Evolutionary conservation across 2,113 vertebrate species (phyloP).

Genomic region (Aegypius monachus): DNA sequence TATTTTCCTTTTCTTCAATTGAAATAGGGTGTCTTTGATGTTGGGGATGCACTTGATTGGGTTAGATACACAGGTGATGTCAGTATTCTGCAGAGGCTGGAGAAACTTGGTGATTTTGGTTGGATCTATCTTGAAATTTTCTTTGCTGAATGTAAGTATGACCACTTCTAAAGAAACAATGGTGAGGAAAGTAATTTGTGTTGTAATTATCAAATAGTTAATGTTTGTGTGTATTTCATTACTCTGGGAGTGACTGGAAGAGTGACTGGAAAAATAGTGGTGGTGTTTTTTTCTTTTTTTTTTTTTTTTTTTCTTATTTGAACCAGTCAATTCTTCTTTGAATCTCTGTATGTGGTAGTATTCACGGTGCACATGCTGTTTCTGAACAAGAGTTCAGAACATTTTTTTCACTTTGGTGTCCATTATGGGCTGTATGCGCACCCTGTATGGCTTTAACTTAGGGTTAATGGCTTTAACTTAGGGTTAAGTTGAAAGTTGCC

Average conservation of each 20-base stretch:
- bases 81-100: conserved; percentile 50
- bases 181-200: background rate
- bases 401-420: background rate
- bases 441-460: background rate
- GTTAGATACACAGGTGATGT: conserved; percentile 68
- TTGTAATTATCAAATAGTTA: background rate
- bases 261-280: background rate
- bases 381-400: background rate
- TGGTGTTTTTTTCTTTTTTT: background rate
- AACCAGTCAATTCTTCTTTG: background rate
- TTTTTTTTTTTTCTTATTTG: background rate
- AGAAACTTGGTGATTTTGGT: conserved; percentile 52
- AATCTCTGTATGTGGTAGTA: background rate
- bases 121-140: conserved; percentile 68
- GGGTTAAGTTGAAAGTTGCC: background rate
- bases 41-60: conserved; percentile 73
- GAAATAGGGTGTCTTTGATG: conserved; percentile 49
- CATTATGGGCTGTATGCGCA: background rate
- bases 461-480: background rate
- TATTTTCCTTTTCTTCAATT: background rate
- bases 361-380: background rate
- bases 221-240: background rate
- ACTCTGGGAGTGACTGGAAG: background rate
- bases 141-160: conserved; percentile 84
- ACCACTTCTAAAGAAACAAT: background rate